These are phyloP conservation scores for Tetragnatha versicolor DNA, from an alignment of 1,140 invertebrate genomes.

Conservation along the genomic window DNA sequence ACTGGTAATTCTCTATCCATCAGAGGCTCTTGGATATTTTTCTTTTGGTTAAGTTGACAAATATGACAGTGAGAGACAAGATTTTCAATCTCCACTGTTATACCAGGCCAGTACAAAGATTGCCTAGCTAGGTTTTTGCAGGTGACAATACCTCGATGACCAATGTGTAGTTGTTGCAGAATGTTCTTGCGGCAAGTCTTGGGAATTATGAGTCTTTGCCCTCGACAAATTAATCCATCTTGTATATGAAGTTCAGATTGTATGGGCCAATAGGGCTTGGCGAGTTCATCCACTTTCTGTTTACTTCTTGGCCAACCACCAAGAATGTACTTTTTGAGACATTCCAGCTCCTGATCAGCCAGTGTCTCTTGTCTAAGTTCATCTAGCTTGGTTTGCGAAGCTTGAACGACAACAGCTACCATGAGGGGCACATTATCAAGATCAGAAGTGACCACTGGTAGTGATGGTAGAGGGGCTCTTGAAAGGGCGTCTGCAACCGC, in stretches of 20 bases:
- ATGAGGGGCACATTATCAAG: background rate
- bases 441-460: background rate
- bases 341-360: background rate
- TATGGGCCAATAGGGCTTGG: too few species aligned
- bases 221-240: too few species aligned
- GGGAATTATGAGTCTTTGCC: slow-evolving; percentile 4
- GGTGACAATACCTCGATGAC: slow-evolving; percentile 2
- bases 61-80: background rate
- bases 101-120: too few species aligned
- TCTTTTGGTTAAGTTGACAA: background rate
- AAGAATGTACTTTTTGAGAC: background rate
- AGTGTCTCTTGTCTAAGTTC: background rate
- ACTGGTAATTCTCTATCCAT: background rate
- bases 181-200: background rate
- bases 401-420: background rate
- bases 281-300: background rate
- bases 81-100: background rate
- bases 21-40: background rate
- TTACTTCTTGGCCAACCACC: slow-evolving; percentile 10
- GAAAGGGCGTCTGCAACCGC: slow-evolving; percentile 60
- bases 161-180: background rate
- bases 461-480: background rate
- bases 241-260: too few species aligned
- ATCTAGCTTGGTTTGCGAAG: background rate
- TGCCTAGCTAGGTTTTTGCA: too few species aligned